Evolutionary conservation across 2,113 vertebrate genomes (phyloP), one percentile per base, ranked within the genome.

Genomic region (Nesogale talazaci): DNA sequence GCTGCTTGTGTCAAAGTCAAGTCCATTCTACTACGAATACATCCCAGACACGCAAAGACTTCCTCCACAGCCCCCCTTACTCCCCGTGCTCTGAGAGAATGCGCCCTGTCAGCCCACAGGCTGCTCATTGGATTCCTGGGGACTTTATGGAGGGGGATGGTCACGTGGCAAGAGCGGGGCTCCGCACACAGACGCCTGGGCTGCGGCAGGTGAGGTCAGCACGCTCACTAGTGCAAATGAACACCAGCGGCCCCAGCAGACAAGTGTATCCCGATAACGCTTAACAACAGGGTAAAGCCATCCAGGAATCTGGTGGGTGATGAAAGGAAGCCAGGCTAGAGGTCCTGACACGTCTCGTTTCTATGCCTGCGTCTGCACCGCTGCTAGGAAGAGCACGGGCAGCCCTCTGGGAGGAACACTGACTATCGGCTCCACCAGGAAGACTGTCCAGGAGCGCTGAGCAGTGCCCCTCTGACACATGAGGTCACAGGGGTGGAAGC

Each of bases 281-380:
- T 52, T 52, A 52, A 52, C 46, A 52, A 52, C 46, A 61, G 22
- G 2, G 19, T 16, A 61, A 22, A 61, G 59, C 59, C 22, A 20
- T 61, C 22, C 16, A 61, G 59, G 59, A 19, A 61, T 61, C 59
- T 61, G 22, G 22, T 19, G 6, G 22, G 19, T n/a, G n/a, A n/a
- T n/a, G n/a, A 40, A 0, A 22, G 9, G 86, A 57, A 76, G 63
- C 46, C 11, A 12, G 2, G 22, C 23, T 4, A 4, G 29, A 63
- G 29, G 17, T 38, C 17, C 46, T 20, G 2, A 1, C 61, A 16
- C 1, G 3, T 9, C 17, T n/a, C 11, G 56, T n/a, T 25, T 46
- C 19, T 19, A 2, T 3, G 16, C 38, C 20, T 17, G 59, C n/a
- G 19, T 8, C 23, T 0, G 0, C 2, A 14, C 36, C 61, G n/a